Conservation (phyloP, 1,140 invertebrate species). For the Drosophila mojavensis region DNA sequence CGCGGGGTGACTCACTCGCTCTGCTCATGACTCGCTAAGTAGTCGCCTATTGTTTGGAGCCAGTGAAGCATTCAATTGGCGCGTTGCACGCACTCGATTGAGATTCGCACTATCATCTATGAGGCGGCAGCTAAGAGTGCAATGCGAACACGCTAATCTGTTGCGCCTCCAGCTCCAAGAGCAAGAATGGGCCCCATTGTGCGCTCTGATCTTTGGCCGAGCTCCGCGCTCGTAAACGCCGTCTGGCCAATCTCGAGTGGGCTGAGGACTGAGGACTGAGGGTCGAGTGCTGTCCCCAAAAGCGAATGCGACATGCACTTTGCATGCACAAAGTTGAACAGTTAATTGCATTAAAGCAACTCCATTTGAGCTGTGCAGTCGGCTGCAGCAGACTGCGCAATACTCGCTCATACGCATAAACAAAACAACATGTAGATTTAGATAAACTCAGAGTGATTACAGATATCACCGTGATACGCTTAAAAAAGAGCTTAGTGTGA, state of each 20-base stretch:
- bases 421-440: too few relatives aligned
- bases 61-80: conserved; percentile 60
- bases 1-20: conserved; percentile 41
- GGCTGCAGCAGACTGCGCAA: too few relatives aligned
- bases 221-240: conserved; percentile 6
- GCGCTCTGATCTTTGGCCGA: conserved; percentile 40
- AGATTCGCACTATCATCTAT: conserved; percentile 64
- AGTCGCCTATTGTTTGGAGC: conserved; percentile 55
- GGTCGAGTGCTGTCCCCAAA: conserved; percentile 18
- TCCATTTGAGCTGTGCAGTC: too few relatives aligned
- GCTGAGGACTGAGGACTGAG: background rate
- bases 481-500: too few relatives aligned
- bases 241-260: background rate
- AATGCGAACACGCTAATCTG: conserved; percentile 41
- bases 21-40: conserved; percentile 37
- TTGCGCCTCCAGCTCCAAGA: conserved; percentile 55
- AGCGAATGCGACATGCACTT: conserved; percentile 27
- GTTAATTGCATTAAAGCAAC: conserved; percentile 64
- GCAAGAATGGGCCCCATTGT: conserved; percentile 72
- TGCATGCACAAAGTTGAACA: conserved; percentile 56
- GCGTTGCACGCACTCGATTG: conserved; percentile 38
- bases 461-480: too few relatives aligned
- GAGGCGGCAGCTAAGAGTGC: conserved; percentile 11
- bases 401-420: too few relatives aligned
- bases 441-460: too few relatives aligned